Evolutionary conservation across 2,888 invertebrate species (phyloP), one percentile per base, ranked within the genome.

Genomic region (Leptinotarsa juncta): DNA sequence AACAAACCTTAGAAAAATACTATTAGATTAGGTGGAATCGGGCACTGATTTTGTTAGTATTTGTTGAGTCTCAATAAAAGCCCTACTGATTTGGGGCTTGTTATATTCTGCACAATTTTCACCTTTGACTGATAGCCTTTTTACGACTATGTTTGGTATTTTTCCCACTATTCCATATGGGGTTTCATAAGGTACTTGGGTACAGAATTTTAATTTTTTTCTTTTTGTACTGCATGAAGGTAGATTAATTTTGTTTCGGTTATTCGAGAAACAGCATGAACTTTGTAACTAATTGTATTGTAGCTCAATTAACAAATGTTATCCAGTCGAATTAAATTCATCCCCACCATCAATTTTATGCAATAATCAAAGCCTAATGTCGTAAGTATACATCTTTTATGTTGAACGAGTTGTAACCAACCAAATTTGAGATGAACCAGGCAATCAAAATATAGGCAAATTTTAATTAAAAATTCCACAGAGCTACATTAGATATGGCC

Each of bases 241-340:
- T 57, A 57, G 57, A 20, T 12, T 57, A 7, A 23, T 57, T 23
- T 15, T 42, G 12, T 68, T 68, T 23, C 12, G 5, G 14, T 23
- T 55, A 42, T 32, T 66, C 16, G 12, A 12, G 14, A 66, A n/a
- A n/a, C 26, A 42, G 55, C 55, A 68, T 68, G 68, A 68, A 68
- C 7, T 18, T 55, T 53, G 68, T 53, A 20, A 53, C 26, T 53
- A 55, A 26, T 18, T 55, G 23, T 57, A 10, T 26, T 55, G 26
- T 32, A 32, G 26, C 42, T 68, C 68, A 57, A 68, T 53, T 12
- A 67, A 20, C 55, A 67, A 50, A 53, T 32, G n/a, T 42, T n/a
- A 48, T 15, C 50, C 16, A 18, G 14, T 23, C 50, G 18, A n/a
- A 16, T 65, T n/a, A 7, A 49, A 18, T 50, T 18, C 5, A 23